Evolutionary conservation across 2,113 vertebrate genomes (phyloP).

Genomic region (Hippocampus comes): DNA sequence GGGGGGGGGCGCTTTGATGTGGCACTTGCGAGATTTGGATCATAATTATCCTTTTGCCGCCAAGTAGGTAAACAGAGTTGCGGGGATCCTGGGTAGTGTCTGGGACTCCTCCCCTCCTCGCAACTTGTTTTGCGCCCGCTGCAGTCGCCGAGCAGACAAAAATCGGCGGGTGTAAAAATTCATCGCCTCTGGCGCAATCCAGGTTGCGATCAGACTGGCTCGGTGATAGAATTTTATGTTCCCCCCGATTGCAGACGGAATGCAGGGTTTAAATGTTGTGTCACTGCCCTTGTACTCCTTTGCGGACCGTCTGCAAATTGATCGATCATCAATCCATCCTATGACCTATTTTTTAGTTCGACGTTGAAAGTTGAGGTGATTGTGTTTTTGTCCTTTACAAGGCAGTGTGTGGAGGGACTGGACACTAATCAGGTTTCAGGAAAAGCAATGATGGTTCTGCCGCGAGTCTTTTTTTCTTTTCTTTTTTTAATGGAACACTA

Average conservation of each 20-base stretch:
- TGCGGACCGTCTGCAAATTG: conserved; percentile 45
- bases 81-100: conserved; percentile 43
- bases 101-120: neutral
- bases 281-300: conserved; percentile 32
- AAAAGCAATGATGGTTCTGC: neutral
- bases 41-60: conserved; percentile 51
- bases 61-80: conserved; percentile 33
- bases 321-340: conserved; percentile 60
- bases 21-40: conserved; percentile 44
- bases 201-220: conserved; percentile 33
- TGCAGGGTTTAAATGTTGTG: conserved; percentile 36
- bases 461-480: neutral
- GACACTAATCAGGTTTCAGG: conserved; percentile 5
- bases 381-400: conserved; percentile 7
- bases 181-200: conserved; percentile 43
- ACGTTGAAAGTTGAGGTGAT: conserved; percentile 4
- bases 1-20: conserved; percentile 37
- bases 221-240: conserved; percentile 52
- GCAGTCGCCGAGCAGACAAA: conserved; percentile 38
- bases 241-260: conserved; percentile 39
- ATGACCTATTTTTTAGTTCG: conserved; percentile 47
- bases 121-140: conserved; percentile 27
- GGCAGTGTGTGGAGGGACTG: neutral
- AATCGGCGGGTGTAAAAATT: conserved; percentile 55
- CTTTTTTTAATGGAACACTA: neutral